Evolutionary conservation across 2,113 vertebrate species (phyloP).

Genomic region (Perca fluviatilis): DNA sequence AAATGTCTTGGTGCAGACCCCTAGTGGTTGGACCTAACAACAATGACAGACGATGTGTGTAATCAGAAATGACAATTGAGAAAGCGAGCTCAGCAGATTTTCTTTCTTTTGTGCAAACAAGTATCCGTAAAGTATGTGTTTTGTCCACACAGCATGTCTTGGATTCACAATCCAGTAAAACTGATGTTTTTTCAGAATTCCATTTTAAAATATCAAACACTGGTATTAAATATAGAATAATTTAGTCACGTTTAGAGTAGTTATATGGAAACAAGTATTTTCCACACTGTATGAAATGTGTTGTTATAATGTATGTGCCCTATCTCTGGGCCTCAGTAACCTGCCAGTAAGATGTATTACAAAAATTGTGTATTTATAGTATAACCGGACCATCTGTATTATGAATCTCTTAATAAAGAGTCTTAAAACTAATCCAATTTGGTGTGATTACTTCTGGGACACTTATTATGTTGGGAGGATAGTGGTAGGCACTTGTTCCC

Average conservation of each 20-base stretch:
- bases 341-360: constrained; percentile 28
- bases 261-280: constrained; percentile 51
- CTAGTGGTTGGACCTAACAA: constrained; percentile 26
- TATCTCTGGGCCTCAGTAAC: constrained; percentile 21
- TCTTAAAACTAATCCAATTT: constrained; percentile 13
- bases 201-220: constrained; percentile 22
- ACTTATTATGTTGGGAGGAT: background rate
- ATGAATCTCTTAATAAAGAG: constrained; percentile 70
- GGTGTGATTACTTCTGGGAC: background rate
- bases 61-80: background rate
- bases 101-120: background rate
- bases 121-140: constrained; percentile 21
- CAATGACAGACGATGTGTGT: background rate
- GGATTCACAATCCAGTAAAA: background rate
- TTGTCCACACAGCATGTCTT: constrained; percentile 30
- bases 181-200: background rate
- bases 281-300: constrained; percentile 37
- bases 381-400: constrained; percentile 36
- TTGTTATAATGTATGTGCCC: background rate
- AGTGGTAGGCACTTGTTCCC: no score
- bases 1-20: constrained; percentile 71
- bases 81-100: constrained; percentile 18
- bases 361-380: constrained; percentile 12
- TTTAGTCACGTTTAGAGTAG: constrained; percentile 18
- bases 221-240: constrained; percentile 49